Evolutionary conservation across 2,113 vertebrate genomes (phyloP).

Genomic region (Pelobates fuscus): DNA sequence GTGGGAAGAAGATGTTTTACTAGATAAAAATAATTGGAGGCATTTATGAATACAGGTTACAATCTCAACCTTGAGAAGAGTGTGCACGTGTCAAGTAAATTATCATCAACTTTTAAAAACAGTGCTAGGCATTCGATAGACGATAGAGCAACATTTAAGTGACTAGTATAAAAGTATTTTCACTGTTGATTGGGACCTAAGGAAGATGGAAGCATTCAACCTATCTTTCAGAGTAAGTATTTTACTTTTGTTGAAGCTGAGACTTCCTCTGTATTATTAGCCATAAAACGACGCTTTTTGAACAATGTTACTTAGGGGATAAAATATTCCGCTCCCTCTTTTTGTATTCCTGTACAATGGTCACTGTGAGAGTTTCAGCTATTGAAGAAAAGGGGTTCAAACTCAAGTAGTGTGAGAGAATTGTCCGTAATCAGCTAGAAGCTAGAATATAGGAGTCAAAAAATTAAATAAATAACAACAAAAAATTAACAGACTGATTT

Average conservation of each 20-base stretch:
- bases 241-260: conserved; percentile 10
- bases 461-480: too few species aligned
- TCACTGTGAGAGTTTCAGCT: not conserved
- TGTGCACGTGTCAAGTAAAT: too few species aligned
- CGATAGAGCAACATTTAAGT: too few species aligned
- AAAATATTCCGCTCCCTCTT: not conserved
- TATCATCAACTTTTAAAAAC: too few species aligned
- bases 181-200: not conserved
- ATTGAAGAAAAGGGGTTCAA: conserved; percentile 12
- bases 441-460: not conserved
- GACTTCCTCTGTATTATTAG: conserved; percentile 8
- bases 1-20: too few species aligned
- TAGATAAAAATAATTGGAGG: too few species aligned
- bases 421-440: not conserved
- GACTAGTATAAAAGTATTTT: too few species aligned
- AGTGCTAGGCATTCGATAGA: too few species aligned
- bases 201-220: conserved; percentile 1
- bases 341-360: not conserved
- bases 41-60: too few species aligned
- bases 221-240: conserved; percentile 4
- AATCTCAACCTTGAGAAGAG: too few species aligned
- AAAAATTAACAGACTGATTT: too few species aligned
- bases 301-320: not conserved
- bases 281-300: not conserved
- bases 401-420: conserved; percentile 8